Conservation (phyloP, 2,888 invertebrate genomes). For the Ceratothoa steindachneri region DNA sequence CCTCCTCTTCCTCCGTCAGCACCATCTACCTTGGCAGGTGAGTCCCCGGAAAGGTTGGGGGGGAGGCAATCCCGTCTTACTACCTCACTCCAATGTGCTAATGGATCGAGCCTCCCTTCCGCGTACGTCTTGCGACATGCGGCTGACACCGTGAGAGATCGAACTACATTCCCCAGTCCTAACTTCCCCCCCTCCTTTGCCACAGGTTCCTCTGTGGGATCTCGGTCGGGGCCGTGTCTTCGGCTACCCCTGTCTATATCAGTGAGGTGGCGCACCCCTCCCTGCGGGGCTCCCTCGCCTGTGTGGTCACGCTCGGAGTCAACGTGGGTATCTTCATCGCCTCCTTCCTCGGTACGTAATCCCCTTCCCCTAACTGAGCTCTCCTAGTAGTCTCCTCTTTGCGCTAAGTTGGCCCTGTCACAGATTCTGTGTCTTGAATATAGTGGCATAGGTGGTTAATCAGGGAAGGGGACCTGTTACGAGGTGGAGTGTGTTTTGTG, state of each 20-base stretch:
- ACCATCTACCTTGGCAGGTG: constrained; percentile 34
- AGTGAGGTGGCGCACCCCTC: constrained; percentile 32
- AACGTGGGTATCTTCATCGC: constrained; percentile 31
- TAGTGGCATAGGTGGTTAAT: too few species aligned
- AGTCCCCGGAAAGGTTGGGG: not conserved
- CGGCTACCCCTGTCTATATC: constrained; percentile 31
- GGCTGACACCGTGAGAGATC: too few species aligned
- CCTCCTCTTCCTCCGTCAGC: constrained; percentile 22
- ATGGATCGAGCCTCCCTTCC: too few species aligned
- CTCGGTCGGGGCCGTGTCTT: constrained; percentile 26
- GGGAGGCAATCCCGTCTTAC: not conserved
- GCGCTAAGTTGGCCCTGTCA: too few species aligned
- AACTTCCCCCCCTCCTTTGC: not conserved
- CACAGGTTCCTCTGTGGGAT: constrained; percentile 27
- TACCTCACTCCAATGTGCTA: too few species aligned
- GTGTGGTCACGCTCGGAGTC: constrained; percentile 30
- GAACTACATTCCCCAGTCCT: too few species aligned
- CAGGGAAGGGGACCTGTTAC: too few species aligned
- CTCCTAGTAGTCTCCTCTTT: too few species aligned
- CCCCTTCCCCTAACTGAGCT: not conserved
- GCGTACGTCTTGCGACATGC: too few species aligned
- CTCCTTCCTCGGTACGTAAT: constrained; percentile 21
- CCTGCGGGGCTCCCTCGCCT: constrained; percentile 23
- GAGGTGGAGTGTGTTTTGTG: too few species aligned
- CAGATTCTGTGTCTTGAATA: too few species aligned